These are phyloP conservation scores for Molanna angustata DNA, from an alignment of 2,888 invertebrate genomes.

Conservation along the genomic window DNA sequence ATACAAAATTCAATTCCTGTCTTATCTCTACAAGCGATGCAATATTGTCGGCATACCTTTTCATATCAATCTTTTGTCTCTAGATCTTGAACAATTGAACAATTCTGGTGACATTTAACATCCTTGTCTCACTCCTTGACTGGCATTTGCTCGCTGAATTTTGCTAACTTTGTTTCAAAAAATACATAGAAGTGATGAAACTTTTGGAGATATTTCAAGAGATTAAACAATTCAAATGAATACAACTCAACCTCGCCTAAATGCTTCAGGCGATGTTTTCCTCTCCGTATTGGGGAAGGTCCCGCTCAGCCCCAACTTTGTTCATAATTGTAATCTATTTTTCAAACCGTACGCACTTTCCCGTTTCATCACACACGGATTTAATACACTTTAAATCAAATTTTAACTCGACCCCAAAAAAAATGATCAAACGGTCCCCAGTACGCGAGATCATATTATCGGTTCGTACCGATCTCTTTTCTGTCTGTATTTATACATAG, in stretches of 20 bases:
- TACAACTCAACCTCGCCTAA: slow-evolving; percentile 5
- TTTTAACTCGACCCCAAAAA: slow-evolving; percentile 25
- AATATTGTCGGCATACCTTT: too few species aligned
- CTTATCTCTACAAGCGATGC: too few species aligned
- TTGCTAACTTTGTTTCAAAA: too few species aligned
- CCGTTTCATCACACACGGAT: slow-evolving; percentile 30
- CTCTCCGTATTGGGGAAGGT: slow-evolving; percentile 9
- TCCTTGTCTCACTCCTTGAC: too few species aligned
- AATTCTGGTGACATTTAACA: too few species aligned
- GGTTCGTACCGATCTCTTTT: slow-evolving; percentile 17
- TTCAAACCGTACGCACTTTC: slow-evolving; percentile 21
- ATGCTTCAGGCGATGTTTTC: slow-evolving; percentile 6
- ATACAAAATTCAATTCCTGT: too few species aligned
- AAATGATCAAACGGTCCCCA: slow-evolving; percentile 27
- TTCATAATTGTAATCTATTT: slow-evolving; percentile 24
- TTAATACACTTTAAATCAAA: slow-evolving; percentile 31
- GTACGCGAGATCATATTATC: slow-evolving; percentile 20
- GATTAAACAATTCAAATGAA: slow-evolving; percentile 13
- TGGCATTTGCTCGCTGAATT: too few species aligned
- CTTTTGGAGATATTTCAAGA: too few species aligned
- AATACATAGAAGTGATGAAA: too few species aligned
- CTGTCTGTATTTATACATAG: too few species aligned
- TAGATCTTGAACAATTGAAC: too few species aligned
- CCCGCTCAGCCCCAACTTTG: not conserved
- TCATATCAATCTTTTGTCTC: too few species aligned